Percentiles rank a stretch among this genome's conserved stretches.
phyloP scores from a whole-genome alignment of 37 sponge, comb jelly and placozoan species.

The Theonella swinhoei region DNA sequence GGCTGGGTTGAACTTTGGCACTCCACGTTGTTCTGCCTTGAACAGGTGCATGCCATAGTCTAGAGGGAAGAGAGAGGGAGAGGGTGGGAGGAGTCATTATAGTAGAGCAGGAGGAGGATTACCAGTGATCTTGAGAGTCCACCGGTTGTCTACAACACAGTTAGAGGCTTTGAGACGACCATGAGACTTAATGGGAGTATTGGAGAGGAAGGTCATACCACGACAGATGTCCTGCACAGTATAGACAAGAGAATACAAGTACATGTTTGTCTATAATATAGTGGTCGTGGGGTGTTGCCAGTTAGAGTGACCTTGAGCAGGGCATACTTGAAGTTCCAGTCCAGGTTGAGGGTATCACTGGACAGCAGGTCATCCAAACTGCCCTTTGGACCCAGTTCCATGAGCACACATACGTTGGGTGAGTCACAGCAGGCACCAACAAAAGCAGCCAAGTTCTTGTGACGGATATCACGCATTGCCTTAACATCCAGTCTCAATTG shows the following conservation, averaged over 20 bases:
- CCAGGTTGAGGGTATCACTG: constrained; percentile 29
- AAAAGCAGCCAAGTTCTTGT: constrained; percentile 62
- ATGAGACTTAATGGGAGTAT: constrained; percentile 58
- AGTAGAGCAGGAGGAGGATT: neutral
- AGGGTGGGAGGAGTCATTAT: neutral
- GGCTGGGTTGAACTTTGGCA: constrained; percentile 51
- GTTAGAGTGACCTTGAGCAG: constrained; percentile 42
- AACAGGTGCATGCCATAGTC: constrained; percentile 60
- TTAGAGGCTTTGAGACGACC: constrained; percentile 74
- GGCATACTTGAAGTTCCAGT: constrained; percentile 75
- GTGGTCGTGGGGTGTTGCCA: neutral
- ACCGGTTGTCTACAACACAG: constrained; percentile 73
- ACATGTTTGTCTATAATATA: neutral
- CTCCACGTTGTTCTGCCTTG: constrained; percentile 57
- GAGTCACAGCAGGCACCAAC: constrained; percentile 61
- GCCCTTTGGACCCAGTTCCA: constrained; percentile 63
- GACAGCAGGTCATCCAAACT: constrained; percentile 62
- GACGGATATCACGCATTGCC: constrained; percentile 54
- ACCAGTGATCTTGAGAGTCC: constrained; percentile 76
- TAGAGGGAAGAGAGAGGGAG: constrained; percentile 1
- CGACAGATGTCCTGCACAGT: constrained; percentile 57
- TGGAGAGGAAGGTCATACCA: constrained; percentile 55
- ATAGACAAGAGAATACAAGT: neutral
- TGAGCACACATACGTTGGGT: constrained; percentile 64
- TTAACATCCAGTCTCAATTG: constrained; percentile 50